Base-by-base conservation (phyloP, 1,140 invertebrate species). In the Marisa cornuarietis region DNA sequence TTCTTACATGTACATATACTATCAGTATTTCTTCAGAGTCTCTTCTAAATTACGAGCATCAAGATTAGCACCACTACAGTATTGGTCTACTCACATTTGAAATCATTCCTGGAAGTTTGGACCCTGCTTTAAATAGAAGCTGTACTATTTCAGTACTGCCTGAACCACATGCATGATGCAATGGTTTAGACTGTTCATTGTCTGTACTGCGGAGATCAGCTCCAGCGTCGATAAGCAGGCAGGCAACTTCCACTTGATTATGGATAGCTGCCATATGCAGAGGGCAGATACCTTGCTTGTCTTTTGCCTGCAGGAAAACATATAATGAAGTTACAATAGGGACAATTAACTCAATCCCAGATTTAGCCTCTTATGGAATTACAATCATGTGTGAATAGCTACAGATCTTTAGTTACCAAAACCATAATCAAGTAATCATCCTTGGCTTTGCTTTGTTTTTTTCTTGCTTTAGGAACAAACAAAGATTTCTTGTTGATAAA, bases 191-290 rank as follows among this genome's bases (percentile, higher is more conserved):
- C 7, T 84, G 71, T 49, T 91, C 88, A 71, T 92, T 89, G 84
- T 92, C 92, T n/a, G 83, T 83, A 76, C 88, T 89, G 71, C 90
- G 83, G 26, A 92, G 79, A 66, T 95, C 93, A 0, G 95, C 95
- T 0, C 94, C 94, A 80, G 94, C 94, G 24, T 94, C 92, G 26
- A 96, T 87, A 24, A 97, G 87, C 65, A 95, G 89, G 81, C 94
- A 93, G 0, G 95, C 93, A 82, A 95, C 95, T 52, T 95, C 94
- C 14, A 92, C 92, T 83, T 95, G 95, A 54, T 95, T 95, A 72
- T 95, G 94, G 82, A 95, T 95, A 73, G 95, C 94, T 62, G 95
- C 95, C 82, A 96, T 92, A 89, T 97, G 96, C 24, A 97, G 88
- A 18, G 95, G 93, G 9, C 94, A 94, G 88, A 94, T 94, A 65